Base-by-base conservation (phyloP, 2,888 invertebrate species). In the Gonocerus acuteangulatus region DNA sequence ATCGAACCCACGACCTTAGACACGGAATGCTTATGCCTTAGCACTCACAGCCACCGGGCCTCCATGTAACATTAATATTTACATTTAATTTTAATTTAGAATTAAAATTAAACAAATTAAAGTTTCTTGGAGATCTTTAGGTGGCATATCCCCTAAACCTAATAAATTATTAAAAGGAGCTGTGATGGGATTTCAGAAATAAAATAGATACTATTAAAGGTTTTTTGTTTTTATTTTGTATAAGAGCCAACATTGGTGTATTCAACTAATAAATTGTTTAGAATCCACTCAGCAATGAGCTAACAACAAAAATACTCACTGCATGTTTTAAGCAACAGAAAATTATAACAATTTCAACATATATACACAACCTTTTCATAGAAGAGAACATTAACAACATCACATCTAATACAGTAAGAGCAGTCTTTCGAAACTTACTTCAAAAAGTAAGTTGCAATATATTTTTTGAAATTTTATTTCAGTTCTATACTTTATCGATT, bases 181-280 rank as follows among this genome's bases (percentile, higher is more conserved):
- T n/a, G n/a, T n/a, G n/a, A n/a, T n/a, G n/a, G n/a, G n/a, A n/a
- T n/a, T n/a, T n/a, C n/a, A n/a, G n/a, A n/a, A n/a, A n/a, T n/a
- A n/a, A n/a, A n/a, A n/a, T n/a, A n/a, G n/a, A 51, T 18, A 19
- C 18, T 7, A 18, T 2, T 27, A 21, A 22, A 22, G 18, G 27
- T 58, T 15, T 58, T 39, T 58, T 23, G 32, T 32, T 23, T 59
- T 36, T 48, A 36, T 59, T 48, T 59, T 48, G 21, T 59, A 59
- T 48, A 59, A 59, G 44, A 34, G 48, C 48, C 59, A 59, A 59
- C 59, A 48, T 48, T 32, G 39, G 48, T 59, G 59, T 23, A 48
- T 45, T 36, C 15, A 57, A 23, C 58, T 58, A 58, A 58, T 45
- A 58, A 58, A 32, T 45, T 32, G 48, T 47, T 59, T 59, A 9